A percentile compares a stretch with the other conserved stretches of the same genome.
Evolutionary conservation across 1,140 invertebrate species (phyloP).

Genomic region (Episyrphus balteatus): DNA sequence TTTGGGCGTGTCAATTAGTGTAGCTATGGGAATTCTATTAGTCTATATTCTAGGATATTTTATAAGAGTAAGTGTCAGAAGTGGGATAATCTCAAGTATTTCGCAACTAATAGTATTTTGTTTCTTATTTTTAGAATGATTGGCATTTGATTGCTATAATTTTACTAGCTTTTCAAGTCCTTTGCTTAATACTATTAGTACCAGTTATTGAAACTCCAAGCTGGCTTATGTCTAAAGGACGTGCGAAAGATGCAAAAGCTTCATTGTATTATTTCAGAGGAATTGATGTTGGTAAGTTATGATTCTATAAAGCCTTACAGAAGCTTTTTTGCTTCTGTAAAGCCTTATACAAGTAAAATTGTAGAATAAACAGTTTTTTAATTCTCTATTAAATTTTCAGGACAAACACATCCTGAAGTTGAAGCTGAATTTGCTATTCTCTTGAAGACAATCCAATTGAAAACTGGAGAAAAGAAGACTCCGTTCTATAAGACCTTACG

Average conservation of each 20-base stretch:
- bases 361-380: slow-evolving; percentile 1
- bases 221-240: slow-evolving; percentile 49
- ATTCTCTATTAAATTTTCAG: slow-evolving; percentile 6
- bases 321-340: too few relatives aligned
- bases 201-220: slow-evolving; percentile 60
- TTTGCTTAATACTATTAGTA: slow-evolving; percentile 42
- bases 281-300: slow-evolving; percentile 29
- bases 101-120: too few relatives aligned
- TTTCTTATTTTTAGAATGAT: slow-evolving; percentile 37
- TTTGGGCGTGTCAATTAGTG: slow-evolving; percentile 48
- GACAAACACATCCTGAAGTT: slow-evolving; percentile 33
- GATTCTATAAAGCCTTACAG: neutral
- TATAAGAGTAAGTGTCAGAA: slow-evolving; percentile 38
- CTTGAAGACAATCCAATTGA: slow-evolving; percentile 23
- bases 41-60: slow-evolving; percentile 50
- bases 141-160: slow-evolving; percentile 51
- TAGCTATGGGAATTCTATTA: slow-evolving; percentile 46
- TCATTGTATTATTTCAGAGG: slow-evolving; percentile 44
- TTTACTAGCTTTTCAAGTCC: slow-evolving; percentile 44
- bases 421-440: slow-evolving; percentile 24
- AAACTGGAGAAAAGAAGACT: slow-evolving; percentile 19
- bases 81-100: neutral
- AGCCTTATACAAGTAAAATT: slow-evolving; percentile 17
- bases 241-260: slow-evolving; percentile 42
- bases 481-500: slow-evolving; percentile 17